Evolutionary conservation across 2,888 invertebrate species (phyloP), one percentile per base, ranked within the genome.

Genomic region (Eugnorisma glareosa): DNA sequence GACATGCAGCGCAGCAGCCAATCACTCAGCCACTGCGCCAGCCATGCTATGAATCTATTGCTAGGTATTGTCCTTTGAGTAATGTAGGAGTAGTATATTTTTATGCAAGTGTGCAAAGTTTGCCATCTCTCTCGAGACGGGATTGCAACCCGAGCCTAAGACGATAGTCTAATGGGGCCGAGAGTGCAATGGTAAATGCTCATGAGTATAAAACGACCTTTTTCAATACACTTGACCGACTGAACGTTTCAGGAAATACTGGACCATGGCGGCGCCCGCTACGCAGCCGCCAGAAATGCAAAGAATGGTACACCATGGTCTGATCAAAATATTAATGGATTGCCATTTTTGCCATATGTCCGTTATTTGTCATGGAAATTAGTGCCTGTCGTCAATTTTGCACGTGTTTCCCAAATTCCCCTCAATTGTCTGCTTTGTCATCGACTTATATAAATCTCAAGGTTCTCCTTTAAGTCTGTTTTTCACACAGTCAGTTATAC

Each of bases 71-170:
- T 51, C 51, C 51, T 51, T 24, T 24, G 3, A 10, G 51, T 4
- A 51, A 51, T 57, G 28, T 57, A 57, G 15, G 57, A 57, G 13
- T 57, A n/a, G n/a, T 57, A 15, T 15, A 28, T 28, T 31, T 57
- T 5, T 31, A 11, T 37, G 13, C 18, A 37, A 21, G n/a, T n/a
- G 37, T n/a, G 7, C 1, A 64, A 64, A n/a, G 40, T 64, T 40
- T 40, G 40, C 8, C n/a, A 18, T 40, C 15, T 0, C n/a, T n/a
- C 64, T 64, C n/a, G n/a, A 64, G 64, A 64, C 8, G 10, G n/a
- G 64, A 8, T 40, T 64, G 64, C n/a, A 64, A 64, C 64, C 64
- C 18, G 64, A 64, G n/a, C n/a, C 8, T 40, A 40, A n/a, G n/a
- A 64, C 15, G 40, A 40, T n/a, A 64, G 40, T 40, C 40, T 40